phyloP scores from a whole-genome alignment of 2,888 invertebrate genomes.

The Andrena praecox region DNA sequence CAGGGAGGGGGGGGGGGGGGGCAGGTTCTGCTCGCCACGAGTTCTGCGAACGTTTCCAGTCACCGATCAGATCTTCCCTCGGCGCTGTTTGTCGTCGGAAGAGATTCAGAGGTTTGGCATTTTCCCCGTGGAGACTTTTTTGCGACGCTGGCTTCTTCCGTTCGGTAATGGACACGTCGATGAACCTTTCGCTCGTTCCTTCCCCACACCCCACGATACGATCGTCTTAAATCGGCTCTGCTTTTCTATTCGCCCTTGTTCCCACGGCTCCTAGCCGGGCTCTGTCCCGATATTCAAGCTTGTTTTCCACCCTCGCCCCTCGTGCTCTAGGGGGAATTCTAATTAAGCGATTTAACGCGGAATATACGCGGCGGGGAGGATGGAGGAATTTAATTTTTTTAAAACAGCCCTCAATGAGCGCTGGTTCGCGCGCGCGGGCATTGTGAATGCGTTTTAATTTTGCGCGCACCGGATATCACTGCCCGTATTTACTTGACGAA shows the following conservation, averaged over 20 bases:
- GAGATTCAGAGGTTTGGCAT: background rate
- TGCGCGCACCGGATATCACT: slow-evolving; percentile 35
- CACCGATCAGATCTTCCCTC: slow-evolving; percentile 4
- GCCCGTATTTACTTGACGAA: slow-evolving; percentile 51
- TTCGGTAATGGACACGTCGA: slow-evolving; percentile 26
- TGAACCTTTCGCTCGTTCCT: background rate
- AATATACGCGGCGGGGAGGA: background rate
- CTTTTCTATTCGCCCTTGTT: background rate
- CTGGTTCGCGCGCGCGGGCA: background rate
- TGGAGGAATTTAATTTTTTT: slow-evolving; percentile 46
- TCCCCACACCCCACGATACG: background rate
- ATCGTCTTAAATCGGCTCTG: background rate
- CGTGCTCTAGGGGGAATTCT: slow-evolving; percentile 9
- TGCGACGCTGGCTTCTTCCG: slow-evolving; percentile 31
- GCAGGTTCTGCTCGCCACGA: background rate
- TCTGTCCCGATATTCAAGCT: background rate
- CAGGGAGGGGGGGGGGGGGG: background rate
- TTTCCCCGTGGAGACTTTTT: slow-evolving; percentile 17
- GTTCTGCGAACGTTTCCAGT: slow-evolving; percentile 23
- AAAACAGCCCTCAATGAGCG: slow-evolving; percentile 15
- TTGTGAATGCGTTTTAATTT: slow-evolving; percentile 51
- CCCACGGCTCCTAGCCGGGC: background rate
- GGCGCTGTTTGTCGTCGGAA: background rate
- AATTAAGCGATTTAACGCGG: slow-evolving; percentile 44
- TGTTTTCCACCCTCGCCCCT: background rate